Conservation (phyloP, 2,113 vertebrate species). For the Noctilio leporinus region DNA sequence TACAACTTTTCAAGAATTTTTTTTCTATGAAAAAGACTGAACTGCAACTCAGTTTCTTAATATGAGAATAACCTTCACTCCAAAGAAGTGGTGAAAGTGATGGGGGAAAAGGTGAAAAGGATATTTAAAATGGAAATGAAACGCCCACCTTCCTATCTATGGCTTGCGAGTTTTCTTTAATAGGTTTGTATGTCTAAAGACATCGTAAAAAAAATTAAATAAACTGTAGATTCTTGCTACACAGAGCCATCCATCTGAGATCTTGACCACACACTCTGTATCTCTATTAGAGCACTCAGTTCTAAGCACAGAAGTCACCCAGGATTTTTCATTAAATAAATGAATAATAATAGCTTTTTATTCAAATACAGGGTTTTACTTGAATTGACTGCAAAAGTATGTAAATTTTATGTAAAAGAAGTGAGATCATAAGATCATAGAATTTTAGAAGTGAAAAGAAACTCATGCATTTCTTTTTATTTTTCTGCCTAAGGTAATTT, state of each 20-base stretch:
- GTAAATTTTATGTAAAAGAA: neutral
- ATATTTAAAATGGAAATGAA: neutral
- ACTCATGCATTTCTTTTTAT: neutral
- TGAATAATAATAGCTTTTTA: no score
- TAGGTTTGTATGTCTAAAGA: neutral
- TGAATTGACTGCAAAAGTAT: neutral
- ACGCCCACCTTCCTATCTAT: neutral
- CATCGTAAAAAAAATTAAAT: no score
- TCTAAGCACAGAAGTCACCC: neutral
- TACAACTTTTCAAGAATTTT: neutral
- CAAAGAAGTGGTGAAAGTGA: neutral
- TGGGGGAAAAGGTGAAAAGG: neutral
- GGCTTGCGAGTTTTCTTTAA: neutral
- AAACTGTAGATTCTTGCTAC: neutral
- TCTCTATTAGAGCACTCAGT: neutral
- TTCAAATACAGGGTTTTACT: neutral
- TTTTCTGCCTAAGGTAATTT: neutral
- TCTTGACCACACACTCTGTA: neutral
- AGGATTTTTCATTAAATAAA: no score
- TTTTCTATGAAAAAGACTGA: neutral
- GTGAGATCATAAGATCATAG: neutral
- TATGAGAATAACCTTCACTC: neutral
- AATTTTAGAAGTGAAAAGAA: constrained; percentile 2
- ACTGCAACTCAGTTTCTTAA: neutral
- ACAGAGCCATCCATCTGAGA: neutral